Evolutionary conservation across 2,113 vertebrate species (phyloP).

Genomic region (Pteruthius melanotis): DNA sequence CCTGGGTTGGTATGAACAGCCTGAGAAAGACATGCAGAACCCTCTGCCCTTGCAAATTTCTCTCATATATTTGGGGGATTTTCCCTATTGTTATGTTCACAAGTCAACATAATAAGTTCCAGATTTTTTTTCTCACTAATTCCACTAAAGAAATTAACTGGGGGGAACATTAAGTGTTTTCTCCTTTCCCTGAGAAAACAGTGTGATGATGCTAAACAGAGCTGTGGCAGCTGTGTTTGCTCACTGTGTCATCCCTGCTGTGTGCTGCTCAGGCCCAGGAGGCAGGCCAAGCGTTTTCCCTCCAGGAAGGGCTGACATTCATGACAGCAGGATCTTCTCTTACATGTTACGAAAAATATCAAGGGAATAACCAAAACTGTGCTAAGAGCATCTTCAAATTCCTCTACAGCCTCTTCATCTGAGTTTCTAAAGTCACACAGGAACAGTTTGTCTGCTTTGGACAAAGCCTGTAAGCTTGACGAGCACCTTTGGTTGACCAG

Average conservation of each 20-base stretch:
- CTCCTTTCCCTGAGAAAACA: background rate
- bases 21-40: background rate
- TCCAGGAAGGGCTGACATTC: background rate
- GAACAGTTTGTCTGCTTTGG: background rate
- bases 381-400: background rate
- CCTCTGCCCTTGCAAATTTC: background rate
- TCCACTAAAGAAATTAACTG: background rate
- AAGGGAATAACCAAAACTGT: background rate
- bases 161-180: background rate
- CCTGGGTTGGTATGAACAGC: background rate
- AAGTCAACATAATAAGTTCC: background rate
- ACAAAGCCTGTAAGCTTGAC: background rate
- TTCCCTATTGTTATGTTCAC: background rate
- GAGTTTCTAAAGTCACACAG: background rate
- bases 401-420: background rate
- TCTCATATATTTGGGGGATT: background rate
- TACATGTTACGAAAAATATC: background rate
- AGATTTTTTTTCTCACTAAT: slow-evolving; percentile 12
- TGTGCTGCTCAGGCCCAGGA: background rate
- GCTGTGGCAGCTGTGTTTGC: background rate
- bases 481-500: background rate
- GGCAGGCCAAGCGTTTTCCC: background rate
- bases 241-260: background rate
- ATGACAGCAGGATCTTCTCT: background rate
- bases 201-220: background rate